A percentile compares a stretch with the other conserved stretches of the same genome.
phyloP scores from a whole-genome alignment of 2,113 vertebrate species.

The Mormoops blainvillei region DNA sequence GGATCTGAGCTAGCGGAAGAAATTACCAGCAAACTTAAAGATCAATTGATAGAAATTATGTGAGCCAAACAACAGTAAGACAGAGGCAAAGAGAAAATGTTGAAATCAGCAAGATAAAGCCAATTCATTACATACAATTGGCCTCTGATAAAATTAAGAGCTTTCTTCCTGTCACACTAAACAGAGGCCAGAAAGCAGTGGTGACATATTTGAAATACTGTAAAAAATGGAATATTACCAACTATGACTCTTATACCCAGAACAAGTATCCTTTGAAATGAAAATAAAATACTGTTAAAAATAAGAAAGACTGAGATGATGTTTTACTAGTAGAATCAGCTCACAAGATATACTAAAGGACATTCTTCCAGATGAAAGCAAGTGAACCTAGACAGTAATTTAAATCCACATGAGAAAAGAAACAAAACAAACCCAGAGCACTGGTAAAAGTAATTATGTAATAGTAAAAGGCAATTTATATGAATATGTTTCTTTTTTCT shows the following conservation, averaged over 20 bases:
- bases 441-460: not conserved
- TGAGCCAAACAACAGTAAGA: not conserved
- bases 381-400: not conserved
- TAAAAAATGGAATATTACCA: not conserved
- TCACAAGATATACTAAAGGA: not conserved
- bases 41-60: not conserved
- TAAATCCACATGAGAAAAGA: not conserved
- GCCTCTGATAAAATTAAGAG: not conserved
- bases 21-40: not conserved
- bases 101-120: not conserved
- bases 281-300: not conserved
- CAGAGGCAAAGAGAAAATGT: not conserved
- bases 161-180: not conserved
- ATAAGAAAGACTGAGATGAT: not conserved
- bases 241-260: not conserved
- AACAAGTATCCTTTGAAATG: not conserved
- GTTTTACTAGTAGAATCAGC: not conserved
- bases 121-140: not conserved
- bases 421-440: not conserved
- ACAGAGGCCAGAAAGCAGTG: not conserved
- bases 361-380: not conserved
- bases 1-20: not conserved
- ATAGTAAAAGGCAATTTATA: not conserved
- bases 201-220: not conserved
- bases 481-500: not conserved